Evolutionary conservation across 2,797 vertebrate species (phyloP).

Genomic region (Sebastes reedi): DNA sequence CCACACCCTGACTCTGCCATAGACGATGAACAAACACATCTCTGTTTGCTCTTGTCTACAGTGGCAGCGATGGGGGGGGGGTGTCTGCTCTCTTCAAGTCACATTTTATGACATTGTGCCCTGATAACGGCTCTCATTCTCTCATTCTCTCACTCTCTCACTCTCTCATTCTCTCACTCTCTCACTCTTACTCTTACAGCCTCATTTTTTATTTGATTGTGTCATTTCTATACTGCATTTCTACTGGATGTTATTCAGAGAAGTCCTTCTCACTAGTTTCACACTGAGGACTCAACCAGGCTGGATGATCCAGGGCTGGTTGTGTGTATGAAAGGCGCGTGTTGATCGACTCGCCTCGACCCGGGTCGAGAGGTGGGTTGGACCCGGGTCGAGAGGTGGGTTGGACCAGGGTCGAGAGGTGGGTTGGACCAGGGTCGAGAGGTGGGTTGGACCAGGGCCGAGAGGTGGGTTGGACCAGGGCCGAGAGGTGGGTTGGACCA

Average conservation of each 20-base stretch:
- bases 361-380: too few species aligned
- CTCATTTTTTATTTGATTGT: neutral
- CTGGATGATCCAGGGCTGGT: too few species aligned
- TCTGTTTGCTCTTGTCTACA: slow-evolving; percentile 22
- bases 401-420: too few species aligned
- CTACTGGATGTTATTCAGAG: neutral
- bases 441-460: too few species aligned
- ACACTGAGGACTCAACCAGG: too few species aligned
- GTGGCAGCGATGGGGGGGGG: neutral
- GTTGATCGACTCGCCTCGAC: too few species aligned
- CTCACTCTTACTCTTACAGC: neutral
- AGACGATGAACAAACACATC: slow-evolving; percentile 35
- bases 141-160: neutral
- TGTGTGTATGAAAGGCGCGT: too few species aligned
- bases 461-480: too few species aligned
- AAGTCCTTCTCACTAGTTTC: neutral
- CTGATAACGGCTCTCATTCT: neutral
- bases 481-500: too few species aligned
- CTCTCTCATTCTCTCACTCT: neutral
- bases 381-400: too few species aligned
- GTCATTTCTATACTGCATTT: neutral
- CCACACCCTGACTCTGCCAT: slow-evolving; percentile 33
- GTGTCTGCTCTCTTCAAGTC: slow-evolving; percentile 1
- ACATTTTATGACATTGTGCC: neutral
- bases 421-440: too few species aligned